A percentile compares a stretch with the other conserved stretches of the same genome.
phyloP scores from a whole-genome alignment of 2,113 vertebrate species.

The Herpailurus yagouaroundi region DNA sequence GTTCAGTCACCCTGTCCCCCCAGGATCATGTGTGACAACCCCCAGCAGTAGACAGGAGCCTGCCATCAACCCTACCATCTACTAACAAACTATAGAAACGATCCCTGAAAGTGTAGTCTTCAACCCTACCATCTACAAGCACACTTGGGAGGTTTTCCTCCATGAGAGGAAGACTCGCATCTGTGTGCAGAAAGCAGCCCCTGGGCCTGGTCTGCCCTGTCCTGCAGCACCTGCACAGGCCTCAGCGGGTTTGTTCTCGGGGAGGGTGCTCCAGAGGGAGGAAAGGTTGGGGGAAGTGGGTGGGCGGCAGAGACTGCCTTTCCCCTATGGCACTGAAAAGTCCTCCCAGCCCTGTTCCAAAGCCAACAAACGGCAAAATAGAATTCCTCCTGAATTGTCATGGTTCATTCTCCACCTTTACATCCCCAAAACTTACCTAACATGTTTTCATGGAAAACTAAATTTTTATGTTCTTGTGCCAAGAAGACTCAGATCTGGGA shows the following conservation, averaged over 20 bases:
- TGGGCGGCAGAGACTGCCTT: not conserved
- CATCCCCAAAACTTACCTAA: not conserved
- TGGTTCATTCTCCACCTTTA: not conserved
- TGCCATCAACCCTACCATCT: too few relatives aligned
- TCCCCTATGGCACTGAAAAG: not conserved
- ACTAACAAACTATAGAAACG: too few relatives aligned
- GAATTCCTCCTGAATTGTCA: not conserved
- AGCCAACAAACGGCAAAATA: not conserved
- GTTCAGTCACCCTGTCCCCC: too few relatives aligned
- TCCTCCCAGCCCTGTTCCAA: not conserved
- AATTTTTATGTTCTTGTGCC: not conserved
- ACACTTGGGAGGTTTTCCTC: not conserved
- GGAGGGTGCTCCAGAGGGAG: not conserved
- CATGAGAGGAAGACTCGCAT: not conserved
- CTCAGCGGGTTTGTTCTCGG: not conserved
- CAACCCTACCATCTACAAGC: rapidly evolving
- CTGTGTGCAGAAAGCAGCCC: not conserved
- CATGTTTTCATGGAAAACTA: not conserved
- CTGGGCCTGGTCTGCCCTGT: rapidly evolving
- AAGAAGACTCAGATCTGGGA: not conserved
- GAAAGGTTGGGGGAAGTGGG: not conserved
- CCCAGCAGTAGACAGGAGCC: not conserved
- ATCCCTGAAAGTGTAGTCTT: too few relatives aligned
- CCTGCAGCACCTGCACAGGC: rapidly evolving
- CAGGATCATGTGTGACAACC: not conserved